Evolutionary conservation across 1,140 invertebrate genomes (phyloP).

Genomic region (Gonatopus flavifemur): DNA sequence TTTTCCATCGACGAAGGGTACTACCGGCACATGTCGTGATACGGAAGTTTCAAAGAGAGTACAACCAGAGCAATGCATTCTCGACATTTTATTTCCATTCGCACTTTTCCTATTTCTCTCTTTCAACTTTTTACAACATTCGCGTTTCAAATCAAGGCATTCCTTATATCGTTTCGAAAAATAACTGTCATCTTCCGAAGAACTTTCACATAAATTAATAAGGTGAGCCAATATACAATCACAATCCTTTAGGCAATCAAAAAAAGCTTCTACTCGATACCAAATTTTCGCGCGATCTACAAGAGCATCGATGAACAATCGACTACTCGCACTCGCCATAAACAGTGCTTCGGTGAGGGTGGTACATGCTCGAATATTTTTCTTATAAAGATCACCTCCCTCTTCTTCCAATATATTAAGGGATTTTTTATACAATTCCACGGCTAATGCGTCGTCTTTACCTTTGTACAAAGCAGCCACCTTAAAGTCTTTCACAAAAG

Average conservation of each 20-base stretch:
- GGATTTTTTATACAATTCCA: constrained; percentile 20
- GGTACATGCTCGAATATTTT: constrained; percentile 10
- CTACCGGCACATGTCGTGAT: constrained; percentile 5
- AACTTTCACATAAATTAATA: constrained; percentile 16
- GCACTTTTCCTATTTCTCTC: background rate
- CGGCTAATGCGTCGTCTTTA: constrained; percentile 39
- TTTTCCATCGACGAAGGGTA: constrained; percentile 39
- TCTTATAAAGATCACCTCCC: background rate
- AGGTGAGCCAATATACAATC: constrained; percentile 31
- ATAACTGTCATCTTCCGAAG: constrained; percentile 18
- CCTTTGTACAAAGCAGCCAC: constrained; percentile 27
- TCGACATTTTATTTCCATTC: background rate
- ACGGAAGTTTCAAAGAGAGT: no score
- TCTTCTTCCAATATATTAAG: background rate
- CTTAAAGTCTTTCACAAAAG: constrained; percentile 23
- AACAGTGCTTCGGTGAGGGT: constrained; percentile 41
- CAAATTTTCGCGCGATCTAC: constrained; percentile 30
- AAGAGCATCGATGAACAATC: constrained; percentile 33
- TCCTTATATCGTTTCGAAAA: constrained; percentile 32
- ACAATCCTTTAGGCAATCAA: constrained; percentile 36
- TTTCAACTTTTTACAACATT: constrained; percentile 32
- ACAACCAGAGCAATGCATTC: background rate
- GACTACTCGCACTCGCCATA: constrained; percentile 20
- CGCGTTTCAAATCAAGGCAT: constrained; percentile 31
- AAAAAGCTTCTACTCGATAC: constrained; percentile 28